These are phyloP conservation scores for Cerceris rybyensis DNA, from an alignment of 2,888 invertebrate species.

Conservation along the genomic window DNA sequence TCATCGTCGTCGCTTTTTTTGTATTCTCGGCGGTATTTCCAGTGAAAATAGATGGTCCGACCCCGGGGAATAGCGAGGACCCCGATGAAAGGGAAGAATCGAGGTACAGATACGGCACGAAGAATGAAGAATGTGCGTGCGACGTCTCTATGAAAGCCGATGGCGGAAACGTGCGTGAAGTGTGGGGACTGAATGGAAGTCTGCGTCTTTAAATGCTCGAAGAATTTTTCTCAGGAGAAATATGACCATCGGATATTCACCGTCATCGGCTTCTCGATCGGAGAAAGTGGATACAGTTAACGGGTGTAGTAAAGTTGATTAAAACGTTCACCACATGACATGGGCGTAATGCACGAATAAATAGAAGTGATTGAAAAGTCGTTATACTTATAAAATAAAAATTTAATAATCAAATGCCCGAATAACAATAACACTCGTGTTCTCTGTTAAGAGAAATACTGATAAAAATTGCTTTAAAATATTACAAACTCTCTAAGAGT, in stretches of 20 bases:
- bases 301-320: neutral
- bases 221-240: conserved; percentile 6
- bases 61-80: neutral
- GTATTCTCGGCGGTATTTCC: neutral
- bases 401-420: no score
- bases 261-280: neutral
- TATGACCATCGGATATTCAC: neutral
- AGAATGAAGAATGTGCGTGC: conserved; percentile 13
- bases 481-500: no score
- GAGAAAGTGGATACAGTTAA: neutral
- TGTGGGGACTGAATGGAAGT: neutral
- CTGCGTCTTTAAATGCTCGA: conserved; percentile 12
- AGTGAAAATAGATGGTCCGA: neutral
- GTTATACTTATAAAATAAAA: no score
- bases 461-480: no score
- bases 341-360: neutral
- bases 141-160: conserved; percentile 3
- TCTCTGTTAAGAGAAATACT: no score
- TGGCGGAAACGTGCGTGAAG: conserved; percentile 28
- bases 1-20: neutral
- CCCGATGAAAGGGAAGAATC: conserved; percentile 1
- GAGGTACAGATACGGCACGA: neutral
- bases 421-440: no score
- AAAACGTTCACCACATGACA: neutral
- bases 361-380: neutral